Evolutionary conservation across 92 coral and sea anemone species (phyloP).

Genomic region (Chrysogorgia sp.): DNA sequence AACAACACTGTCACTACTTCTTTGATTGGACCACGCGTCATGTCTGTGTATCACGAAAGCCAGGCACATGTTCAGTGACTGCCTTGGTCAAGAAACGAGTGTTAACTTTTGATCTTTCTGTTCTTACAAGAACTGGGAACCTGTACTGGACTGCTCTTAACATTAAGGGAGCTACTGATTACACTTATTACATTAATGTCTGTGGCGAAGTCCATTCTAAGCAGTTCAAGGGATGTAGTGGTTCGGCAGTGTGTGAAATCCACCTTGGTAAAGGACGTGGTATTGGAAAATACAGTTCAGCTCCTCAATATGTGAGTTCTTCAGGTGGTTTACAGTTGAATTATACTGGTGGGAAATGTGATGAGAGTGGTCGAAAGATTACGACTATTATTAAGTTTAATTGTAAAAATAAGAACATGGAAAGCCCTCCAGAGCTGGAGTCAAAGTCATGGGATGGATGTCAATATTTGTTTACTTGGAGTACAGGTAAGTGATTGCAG

Average conservation of each 20-base stretch:
- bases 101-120: conserved; percentile 76
- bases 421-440: conserved; percentile 88
- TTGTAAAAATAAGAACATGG: conserved; percentile 83
- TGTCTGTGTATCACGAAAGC: conserved; percentile 89
- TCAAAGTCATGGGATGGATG: conserved; percentile 79
- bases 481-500: conserved; percentile 65
- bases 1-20: conserved; percentile 76
- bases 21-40: conserved; percentile 85
- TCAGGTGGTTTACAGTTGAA: conserved; percentile 65
- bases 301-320: conserved; percentile 54
- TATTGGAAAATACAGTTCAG: conserved; percentile 66
- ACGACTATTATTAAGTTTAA: conserved; percentile 77
- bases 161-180: conserved; percentile 64
- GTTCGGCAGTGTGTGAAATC: conserved; percentile 73
- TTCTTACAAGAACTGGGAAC: conserved; percentile 65
- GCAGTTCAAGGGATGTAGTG: conserved; percentile 51
- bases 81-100: conserved; percentile 31
- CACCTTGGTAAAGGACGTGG: conserved; percentile 50
- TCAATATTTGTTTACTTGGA: conserved; percentile 79
- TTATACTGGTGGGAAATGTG: conserved; percentile 68
- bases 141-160: conserved; percentile 83
- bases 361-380: neutral
- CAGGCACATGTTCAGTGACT: conserved; percentile 83
- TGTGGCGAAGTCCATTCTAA: conserved; percentile 57
- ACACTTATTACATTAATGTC: conserved; percentile 71